A percentile compares a stretch with the other conserved stretches of the same genome.
These are phyloP conservation scores for Ciconia maguari DNA, from an alignment of 2,113 vertebrate genomes.

Conservation along the genomic window DNA sequence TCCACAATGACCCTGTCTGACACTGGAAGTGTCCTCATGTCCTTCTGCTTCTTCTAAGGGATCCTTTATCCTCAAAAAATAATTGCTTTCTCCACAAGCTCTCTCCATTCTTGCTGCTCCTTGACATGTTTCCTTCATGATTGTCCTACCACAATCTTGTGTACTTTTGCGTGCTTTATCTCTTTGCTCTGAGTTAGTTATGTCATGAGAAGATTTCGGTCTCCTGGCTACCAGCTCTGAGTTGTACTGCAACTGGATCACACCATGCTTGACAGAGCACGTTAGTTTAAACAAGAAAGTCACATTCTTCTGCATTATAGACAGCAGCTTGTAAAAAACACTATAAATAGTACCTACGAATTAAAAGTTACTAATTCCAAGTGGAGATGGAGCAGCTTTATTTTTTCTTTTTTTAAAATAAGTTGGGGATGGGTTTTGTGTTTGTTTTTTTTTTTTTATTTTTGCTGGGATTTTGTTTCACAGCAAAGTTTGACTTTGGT, in stretches of 20 bases:
- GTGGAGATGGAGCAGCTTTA: neutral
- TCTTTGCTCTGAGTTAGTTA: accelerated
- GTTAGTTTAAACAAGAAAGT: neutral
- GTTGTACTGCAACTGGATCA: neutral
- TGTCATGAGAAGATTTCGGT: neutral
- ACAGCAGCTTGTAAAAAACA: neutral
- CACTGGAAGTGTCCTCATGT: neutral
- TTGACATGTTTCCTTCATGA: neutral
- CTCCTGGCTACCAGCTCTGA: neutral
- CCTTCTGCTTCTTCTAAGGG: neutral
- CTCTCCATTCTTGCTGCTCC: neutral
- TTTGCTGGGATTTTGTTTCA: neutral
- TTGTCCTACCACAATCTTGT: neutral
- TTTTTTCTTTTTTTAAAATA: neutral
- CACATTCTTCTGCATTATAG: neutral
- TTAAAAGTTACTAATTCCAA: neutral
- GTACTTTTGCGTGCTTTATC: no score
- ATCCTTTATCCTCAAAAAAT: neutral
- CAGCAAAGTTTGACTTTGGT: neutral
- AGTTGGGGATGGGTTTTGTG: no score
- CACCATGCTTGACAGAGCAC: neutral
- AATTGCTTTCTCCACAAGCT: neutral
- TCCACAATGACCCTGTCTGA: neutral
- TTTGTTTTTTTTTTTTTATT: no score
- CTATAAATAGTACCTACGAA: neutral